Evolutionary conservation across 2,888 invertebrate species (phyloP).

Genomic region (Phorcus lineatus): DNA sequence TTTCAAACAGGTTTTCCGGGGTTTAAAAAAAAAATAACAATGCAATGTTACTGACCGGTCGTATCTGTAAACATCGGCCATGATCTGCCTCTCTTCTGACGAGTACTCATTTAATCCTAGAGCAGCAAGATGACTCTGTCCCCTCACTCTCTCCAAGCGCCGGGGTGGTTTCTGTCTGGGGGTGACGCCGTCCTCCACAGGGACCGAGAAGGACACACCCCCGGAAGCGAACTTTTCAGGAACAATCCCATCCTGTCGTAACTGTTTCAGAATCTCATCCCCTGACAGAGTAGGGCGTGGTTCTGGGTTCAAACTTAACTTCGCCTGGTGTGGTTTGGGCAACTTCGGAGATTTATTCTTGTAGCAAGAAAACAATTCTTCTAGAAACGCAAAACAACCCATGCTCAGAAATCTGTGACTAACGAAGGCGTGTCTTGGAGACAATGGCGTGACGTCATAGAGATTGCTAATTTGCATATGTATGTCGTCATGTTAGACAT

Average conservation of each 20-base stretch:
- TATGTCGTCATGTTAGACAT: no score
- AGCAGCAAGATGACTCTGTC: neutral
- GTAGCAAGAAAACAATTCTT: no score
- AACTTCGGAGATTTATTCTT: no score
- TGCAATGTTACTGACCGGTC: neutral
- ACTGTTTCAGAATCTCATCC: neutral
- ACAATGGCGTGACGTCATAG: no score
- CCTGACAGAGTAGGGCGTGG: neutral
- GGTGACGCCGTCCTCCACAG: neutral
- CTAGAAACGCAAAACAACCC: no score
- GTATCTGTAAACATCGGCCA: neutral
- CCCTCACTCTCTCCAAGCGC: neutral
- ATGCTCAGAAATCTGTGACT: no score
- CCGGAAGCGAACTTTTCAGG: neutral
- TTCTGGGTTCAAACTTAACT: no score
- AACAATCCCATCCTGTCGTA: neutral
- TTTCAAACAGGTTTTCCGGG: no score
- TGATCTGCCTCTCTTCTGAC: neutral
- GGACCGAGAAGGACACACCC: neutral
- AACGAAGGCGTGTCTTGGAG: no score
- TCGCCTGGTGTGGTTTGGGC: no score
- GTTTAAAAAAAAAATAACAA: no score
- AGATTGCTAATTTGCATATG: no score
- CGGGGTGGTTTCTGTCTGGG: neutral
- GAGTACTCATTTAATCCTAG: neutral